These are phyloP conservation scores for Alethe castanea DNA, from an alignment of 2,113 vertebrate genomes.

Conservation along the genomic window DNA sequence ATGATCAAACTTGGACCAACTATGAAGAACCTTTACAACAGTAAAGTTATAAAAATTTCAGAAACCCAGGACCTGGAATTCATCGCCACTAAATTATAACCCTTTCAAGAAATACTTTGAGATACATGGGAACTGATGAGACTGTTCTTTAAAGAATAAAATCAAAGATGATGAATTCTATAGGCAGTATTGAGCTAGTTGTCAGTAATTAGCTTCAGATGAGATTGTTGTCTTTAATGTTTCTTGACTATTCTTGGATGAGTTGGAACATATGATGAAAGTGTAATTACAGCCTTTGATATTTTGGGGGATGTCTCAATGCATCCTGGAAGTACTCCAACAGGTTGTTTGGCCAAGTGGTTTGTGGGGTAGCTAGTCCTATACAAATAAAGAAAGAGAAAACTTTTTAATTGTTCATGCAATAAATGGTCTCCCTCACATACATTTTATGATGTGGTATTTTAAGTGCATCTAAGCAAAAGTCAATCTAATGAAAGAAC, in stretches of 20 bases:
- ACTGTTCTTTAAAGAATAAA: constrained; percentile 21
- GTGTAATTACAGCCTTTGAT: constrained; percentile 50
- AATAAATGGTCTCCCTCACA: neutral
- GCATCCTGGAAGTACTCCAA: constrained; percentile 30
- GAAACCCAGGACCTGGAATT: constrained; percentile 16
- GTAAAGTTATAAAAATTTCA: neutral
- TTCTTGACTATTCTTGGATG: constrained; percentile 27
- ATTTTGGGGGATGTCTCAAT: neutral
- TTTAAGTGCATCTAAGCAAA: constrained; percentile 37
- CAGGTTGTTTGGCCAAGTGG: constrained; percentile 46
- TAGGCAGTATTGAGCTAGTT: constrained; percentile 34
- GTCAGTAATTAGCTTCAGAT: constrained; percentile 60
- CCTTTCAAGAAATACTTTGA: constrained; percentile 33
- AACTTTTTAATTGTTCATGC: constrained; percentile 15
- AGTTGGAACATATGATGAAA: constrained; percentile 30
- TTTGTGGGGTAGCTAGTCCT: constrained; percentile 17
- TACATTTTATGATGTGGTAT: constrained; percentile 44
- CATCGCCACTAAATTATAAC: neutral
- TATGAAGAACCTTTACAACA: neutral
- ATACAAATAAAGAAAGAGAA: constrained; percentile 22
- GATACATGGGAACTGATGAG: constrained; percentile 50
- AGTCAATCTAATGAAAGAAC: constrained; percentile 46
- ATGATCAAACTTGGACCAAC: neutral
- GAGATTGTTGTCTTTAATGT: constrained; percentile 48
- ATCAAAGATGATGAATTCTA: constrained; percentile 55